Percentiles rank a stretch among this genome's conserved stretches.
Evolutionary conservation across 2,888 invertebrate species (phyloP).

Genomic region (Gari tellinella): DNA sequence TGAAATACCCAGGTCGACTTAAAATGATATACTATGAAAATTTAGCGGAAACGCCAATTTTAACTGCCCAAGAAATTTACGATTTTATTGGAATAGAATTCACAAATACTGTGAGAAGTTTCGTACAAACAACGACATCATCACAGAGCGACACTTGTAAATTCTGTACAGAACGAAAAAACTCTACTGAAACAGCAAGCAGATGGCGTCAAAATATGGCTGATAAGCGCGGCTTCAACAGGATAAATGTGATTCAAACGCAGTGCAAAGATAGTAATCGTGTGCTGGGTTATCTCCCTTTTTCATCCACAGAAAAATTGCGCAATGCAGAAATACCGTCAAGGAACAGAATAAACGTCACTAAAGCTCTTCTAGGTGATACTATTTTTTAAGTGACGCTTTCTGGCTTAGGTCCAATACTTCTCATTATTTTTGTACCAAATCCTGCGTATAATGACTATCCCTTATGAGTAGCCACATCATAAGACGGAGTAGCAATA

Average conservation of each 20-base stretch:
- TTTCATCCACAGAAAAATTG: neutral
- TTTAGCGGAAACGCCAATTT: constrained; percentile 9
- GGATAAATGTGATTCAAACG: neutral
- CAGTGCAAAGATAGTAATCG: constrained; percentile 15
- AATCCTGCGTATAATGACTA: too few species aligned
- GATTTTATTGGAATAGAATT: constrained; percentile 14
- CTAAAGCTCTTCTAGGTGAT: too few species aligned
- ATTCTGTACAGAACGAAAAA: constrained; percentile 9
- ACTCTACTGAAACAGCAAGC: constrained; percentile 15
- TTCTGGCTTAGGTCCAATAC: too few species aligned
- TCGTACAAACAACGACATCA: neutral
- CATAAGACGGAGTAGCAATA: too few species aligned
- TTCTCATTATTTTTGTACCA: too few species aligned
- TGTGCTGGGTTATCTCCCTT: constrained; percentile 21
- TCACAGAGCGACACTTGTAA: neutral
- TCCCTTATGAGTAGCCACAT: too few species aligned
- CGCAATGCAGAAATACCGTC: too few species aligned
- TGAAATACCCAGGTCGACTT: constrained; percentile 8
- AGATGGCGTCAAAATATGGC: constrained; percentile 18
- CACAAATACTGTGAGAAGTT: neutral
- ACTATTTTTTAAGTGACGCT: too few species aligned
- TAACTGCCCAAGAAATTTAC: constrained; percentile 3
- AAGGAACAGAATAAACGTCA: too few species aligned
- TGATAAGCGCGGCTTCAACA: neutral
- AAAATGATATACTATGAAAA: constrained; percentile 21